Base-by-base conservation (phyloP, 2,888 invertebrate species). In the Meliscaeva auricollis region DNA sequence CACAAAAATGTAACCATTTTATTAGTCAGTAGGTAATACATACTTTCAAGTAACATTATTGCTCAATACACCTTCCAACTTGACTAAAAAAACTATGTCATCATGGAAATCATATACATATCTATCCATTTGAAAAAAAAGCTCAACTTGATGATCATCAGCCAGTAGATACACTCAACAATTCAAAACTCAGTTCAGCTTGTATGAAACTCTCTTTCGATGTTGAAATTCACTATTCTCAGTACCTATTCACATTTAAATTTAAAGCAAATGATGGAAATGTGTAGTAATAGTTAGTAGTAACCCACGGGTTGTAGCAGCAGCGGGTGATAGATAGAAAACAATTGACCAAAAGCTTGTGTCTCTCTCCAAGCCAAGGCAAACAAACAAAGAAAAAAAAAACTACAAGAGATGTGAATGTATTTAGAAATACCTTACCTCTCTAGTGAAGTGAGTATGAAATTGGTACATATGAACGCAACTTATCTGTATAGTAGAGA, bases 301-400 rank as follows among this genome's bases (percentile, higher is more conserved):
- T 35, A 50, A 66, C 50, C 35, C 66, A 50, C 13, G 15, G 11
- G 13, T 3, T 6, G 13, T 9, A 11, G 50, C 22, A 48, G 9
- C 17, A 20, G 13, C 38, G 2, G 4, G 26, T 4, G 2, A n/a
- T 32, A 17, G 4, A 30, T 66, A 50, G 66, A 66, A 66, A 50
- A 50, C 66, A 66, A 48, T 32, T 64, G 46, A 64, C 64, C 64
- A 66, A 66, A 66, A 66, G 66, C 66, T 66, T n/a, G 35, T 35
- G 35, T 35, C 32, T 46, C 64, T 46, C 30, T 50, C n/a, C 17
- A 46, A 17, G 9, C 17, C 17, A 62, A 38, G 9, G 35, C 6
- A 6, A 35, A 35, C 7, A 35, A 35, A 35, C 9, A 8, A 41
- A 46, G 22, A n/a, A 15, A n/a, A 11, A 11, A 26, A 6, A 35